Evolutionary conservation across 2,888 invertebrate genomes (phyloP), one percentile per base, ranked within the genome.

Genomic region (Nesidiocoris tenuis): DNA sequence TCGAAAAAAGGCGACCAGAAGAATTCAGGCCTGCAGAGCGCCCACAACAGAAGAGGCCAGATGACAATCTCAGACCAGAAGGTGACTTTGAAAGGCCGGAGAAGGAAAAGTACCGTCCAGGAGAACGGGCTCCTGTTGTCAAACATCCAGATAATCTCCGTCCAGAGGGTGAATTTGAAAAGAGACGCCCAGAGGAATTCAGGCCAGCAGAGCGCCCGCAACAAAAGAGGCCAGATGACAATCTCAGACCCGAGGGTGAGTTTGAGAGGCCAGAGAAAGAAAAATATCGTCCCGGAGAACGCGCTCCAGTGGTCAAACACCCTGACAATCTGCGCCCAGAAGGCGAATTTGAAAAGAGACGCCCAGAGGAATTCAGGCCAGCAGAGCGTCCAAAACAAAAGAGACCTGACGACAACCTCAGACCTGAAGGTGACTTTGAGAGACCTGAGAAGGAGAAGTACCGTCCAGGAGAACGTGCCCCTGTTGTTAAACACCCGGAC

Each of bases 71-170:
- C 0, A 81, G 78, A 77, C 85, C 85, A 1, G 85, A 86, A 80
- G 86, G 86, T 19, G 84, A 85, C 2, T 85, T 85, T 80, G 86
- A 86, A 54, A 81, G 82, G 54, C 84, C 84, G 3, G 9, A 55
- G 16, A 12, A 7, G 17, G 55, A 77, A 0, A 82, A 84, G 18
- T 77, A 64, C 82, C 17, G 21, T 0, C 78, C 78, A 21, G 78
- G 75, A 1, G 70, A 68, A 19, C 54, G 74, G n/a, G 25, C 66
- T 17, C n/a, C 21, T 7, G 25, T 57, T 1, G 84, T 84, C 54
- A 86, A 84, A 78, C 87, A 86, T 0, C 81, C 84, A 23, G 89
- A 89, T 78, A 89, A 88, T 76, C 76, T 84, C 1, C 80, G 81
- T 54, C 83, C 84, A 77, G 84, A 85, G 80, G 86, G 86, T 5